phyloP scores from a whole-genome alignment of 1,140 invertebrate genomes.

The Bemisia tabaci region DNA sequence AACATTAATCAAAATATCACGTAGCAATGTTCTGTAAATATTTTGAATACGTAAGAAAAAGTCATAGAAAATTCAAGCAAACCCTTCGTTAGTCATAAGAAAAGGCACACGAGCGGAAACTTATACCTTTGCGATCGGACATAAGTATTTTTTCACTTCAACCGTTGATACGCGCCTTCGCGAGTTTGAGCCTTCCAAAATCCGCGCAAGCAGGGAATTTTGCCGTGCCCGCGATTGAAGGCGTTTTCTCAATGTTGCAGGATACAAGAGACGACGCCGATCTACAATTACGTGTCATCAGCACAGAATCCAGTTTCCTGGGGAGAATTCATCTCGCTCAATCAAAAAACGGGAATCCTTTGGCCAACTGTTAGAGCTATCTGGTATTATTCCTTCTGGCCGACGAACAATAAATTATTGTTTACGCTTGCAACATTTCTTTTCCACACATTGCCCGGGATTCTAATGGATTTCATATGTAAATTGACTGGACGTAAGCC shows the following conservation, averaged over 20 bases:
- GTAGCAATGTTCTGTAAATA: too few species aligned
- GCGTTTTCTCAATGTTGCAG: conserved; percentile 6
- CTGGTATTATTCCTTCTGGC: conserved; percentile 39
- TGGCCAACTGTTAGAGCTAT: conserved; percentile 34
- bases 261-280: conserved; percentile 27
- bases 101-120: not conserved
- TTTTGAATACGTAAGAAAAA: too few species aligned
- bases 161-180: too few species aligned
- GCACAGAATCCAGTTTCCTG: conserved; percentile 50
- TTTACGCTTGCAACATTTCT: conserved; percentile 34
- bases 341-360: conserved; percentile 10
- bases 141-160: not conserved
- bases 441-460: conserved; percentile 32
- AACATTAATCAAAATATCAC: too few species aligned
- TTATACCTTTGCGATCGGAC: not conserved
- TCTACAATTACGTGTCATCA: conserved; percentile 57
- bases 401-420: conserved; percentile 33
- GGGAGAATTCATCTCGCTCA: conserved; percentile 36
- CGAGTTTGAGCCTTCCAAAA: too few species aligned
- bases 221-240: not conserved
- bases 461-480: conserved; percentile 27
- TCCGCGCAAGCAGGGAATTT: too few species aligned
- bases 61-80: too few species aligned
- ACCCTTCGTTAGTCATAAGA: not conserved
- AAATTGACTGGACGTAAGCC: conserved; percentile 30